Base-by-base conservation (phyloP, 2,888 invertebrate genomes). In the Matsumyia berberina region DNA sequence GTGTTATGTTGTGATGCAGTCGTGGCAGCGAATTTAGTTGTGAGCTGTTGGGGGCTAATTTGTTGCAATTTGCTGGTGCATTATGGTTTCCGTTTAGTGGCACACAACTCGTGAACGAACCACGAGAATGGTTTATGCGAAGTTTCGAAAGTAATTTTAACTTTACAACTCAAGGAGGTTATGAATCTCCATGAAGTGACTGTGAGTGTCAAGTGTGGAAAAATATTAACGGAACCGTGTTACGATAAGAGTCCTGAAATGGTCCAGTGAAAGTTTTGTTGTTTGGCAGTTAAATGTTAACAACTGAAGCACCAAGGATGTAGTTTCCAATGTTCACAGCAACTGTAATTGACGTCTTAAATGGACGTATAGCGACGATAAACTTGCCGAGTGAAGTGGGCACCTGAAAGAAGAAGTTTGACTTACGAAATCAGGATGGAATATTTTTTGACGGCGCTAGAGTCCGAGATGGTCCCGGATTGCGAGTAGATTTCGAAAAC, bases 41-140 rank as follows among this genome's bases (percentile, higher is more conserved):
- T 55, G 60, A 66, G 74, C 64, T 76, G 70, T 74, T 64, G 60
- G 60, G 37, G 12, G 35, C 53, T 74, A 74, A 80, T 80, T 85
- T 85, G 74, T 73, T 67, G 55, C 60, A 67, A 49, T 73, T 73
- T 60, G 8, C 51, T 24, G 39, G 53, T 35, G 44, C 53, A 39
- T 72, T 67, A 66, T 57, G 69, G 79, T 37, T 85, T 79, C 51
- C 73, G 35, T 31, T 17, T 64, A 31, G 53, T 60, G 31, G n/a
- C 31, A 24, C 60, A 72, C 35, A 49, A 19, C 37, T 62, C 15
- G 19, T 60, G 19, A 33, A 33, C n/a, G 37, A 44, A 8, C 11
- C 35, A 37, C 9, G 11, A 33, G 31, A 31, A 46, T 39, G 39
- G 29, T n/a, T 19, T 17, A 1, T 35, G 37, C 37, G 5, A 31